Conservation (phyloP, 2,888 invertebrate species). For the Caenorhabditis zanzibari region DNA sequence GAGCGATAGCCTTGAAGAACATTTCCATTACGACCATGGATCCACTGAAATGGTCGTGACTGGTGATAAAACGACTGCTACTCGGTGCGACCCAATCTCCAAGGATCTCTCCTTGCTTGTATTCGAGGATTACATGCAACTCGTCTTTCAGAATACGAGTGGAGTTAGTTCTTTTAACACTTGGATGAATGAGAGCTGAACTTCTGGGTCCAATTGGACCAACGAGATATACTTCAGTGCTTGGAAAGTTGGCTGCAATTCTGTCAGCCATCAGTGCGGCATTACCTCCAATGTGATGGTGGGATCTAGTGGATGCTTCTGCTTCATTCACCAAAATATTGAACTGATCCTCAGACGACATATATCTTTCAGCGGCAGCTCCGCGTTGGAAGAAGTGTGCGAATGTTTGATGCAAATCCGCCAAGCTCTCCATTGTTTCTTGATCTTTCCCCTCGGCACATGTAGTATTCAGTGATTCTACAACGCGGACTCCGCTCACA, state of each 20-base stretch:
- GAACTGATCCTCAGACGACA: constrained; percentile 79
- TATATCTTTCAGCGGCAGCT: constrained; percentile 84
- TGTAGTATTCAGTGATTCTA: constrained; percentile 83
- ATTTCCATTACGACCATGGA: constrained; percentile 83
- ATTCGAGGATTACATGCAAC: constrained; percentile 85
- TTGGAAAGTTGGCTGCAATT: constrained; percentile 84
- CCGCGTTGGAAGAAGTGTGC: constrained; percentile 84
- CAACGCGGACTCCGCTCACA: constrained; percentile 84
- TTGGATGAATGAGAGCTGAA: constrained; percentile 83
- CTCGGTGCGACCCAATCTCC: constrained; percentile 84
- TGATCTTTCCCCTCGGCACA: constrained; percentile 77
- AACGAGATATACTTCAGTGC: constrained; percentile 84
- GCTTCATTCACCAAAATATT: constrained; percentile 72
- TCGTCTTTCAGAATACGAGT: constrained; percentile 84
- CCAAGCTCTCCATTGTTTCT: constrained; percentile 71
- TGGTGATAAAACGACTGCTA: constrained; percentile 85
- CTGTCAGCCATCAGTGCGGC: constrained; percentile 85
- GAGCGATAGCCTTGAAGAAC: constrained; percentile 84
- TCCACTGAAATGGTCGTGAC: constrained; percentile 84
- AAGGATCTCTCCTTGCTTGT: constrained; percentile 84
- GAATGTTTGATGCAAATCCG: constrained; percentile 84
- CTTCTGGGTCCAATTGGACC: constrained; percentile 85
- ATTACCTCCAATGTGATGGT: constrained; percentile 85
- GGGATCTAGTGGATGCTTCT: constrained; percentile 72
- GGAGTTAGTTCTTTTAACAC: constrained; percentile 83